Conservation (phyloP, 2,888 invertebrate species). For the Chirona hameri region DNA sequence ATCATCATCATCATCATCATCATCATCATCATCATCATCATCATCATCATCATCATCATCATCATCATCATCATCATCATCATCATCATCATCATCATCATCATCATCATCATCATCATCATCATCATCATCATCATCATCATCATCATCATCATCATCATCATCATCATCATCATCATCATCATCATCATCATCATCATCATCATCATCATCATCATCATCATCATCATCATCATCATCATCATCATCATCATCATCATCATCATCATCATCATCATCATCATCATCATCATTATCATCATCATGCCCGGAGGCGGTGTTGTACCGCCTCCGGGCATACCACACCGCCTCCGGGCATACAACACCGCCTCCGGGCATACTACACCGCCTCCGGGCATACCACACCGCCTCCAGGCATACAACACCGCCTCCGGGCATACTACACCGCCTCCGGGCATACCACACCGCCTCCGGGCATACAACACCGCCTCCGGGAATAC, state of each 20-base stretch:
- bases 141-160: too few species aligned
- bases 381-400: too few species aligned
- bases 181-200: not conserved
- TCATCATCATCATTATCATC: too few species aligned
- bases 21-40: constrained; percentile 22
- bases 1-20: constrained; percentile 22
- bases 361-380: too few species aligned
- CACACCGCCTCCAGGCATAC: too few species aligned
- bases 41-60: constrained; percentile 22
- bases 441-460: too few species aligned
- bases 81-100: constrained; percentile 22
- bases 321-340: too few species aligned
- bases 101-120: constrained; percentile 22
- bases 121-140: constrained; percentile 11
- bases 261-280: constrained; percentile 8
- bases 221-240: not conserved
- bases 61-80: constrained; percentile 12
- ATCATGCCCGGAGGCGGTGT: too few species aligned
- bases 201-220: constrained; percentile 27
- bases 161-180: not conserved
- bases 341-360: too few species aligned
- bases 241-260: not conserved
- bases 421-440: too few species aligned
- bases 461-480: too few species aligned
- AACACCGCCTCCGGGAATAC: too few species aligned